phyloP scores from a whole-genome alignment of 2,888 invertebrate species.

The Ophioninae sp. region DNA sequence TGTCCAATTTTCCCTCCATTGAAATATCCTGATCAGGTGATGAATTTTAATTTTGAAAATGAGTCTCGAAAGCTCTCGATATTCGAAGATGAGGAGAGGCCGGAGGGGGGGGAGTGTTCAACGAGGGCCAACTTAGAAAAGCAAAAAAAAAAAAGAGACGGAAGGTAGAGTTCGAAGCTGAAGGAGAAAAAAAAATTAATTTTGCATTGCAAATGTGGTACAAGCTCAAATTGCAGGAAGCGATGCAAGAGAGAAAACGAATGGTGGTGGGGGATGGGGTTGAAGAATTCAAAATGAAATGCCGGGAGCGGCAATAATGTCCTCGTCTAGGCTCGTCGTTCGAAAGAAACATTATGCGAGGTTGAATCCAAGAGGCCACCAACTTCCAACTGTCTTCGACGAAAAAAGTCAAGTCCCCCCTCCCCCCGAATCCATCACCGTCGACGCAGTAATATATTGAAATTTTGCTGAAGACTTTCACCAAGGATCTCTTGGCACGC shows the following conservation, averaged over 20 bases:
- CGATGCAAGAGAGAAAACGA: slow-evolving; percentile 47
- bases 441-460: slow-evolving; percentile 59
- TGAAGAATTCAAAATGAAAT: slow-evolving; percentile 62
- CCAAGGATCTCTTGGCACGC: slow-evolving; percentile 57
- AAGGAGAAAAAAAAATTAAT: slow-evolving; percentile 56
- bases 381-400: slow-evolving; percentile 40
- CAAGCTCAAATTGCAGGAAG: slow-evolving; percentile 66
- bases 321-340: slow-evolving; percentile 48
- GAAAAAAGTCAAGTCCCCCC: slow-evolving; percentile 46
- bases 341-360: slow-evolving; percentile 63
- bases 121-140: no score
- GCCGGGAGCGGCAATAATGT: slow-evolving; percentile 65
- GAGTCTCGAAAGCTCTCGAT: slow-evolving; percentile 3
- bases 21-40: neutral
- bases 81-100: neutral
- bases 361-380: slow-evolving; percentile 56
- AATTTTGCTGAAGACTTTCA: slow-evolving; percentile 55
- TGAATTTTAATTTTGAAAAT: neutral
- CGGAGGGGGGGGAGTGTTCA: no score
- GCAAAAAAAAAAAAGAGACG: neutral
- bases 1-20: no score
- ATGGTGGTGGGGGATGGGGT: slow-evolving; percentile 23
- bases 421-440: neutral
- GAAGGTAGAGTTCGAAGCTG: slow-evolving; percentile 5
- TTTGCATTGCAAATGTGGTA: slow-evolving; percentile 67